Evolutionary conservation across 2,113 vertebrate species (phyloP).

Genomic region (Neofelis nebulosa): DNA sequence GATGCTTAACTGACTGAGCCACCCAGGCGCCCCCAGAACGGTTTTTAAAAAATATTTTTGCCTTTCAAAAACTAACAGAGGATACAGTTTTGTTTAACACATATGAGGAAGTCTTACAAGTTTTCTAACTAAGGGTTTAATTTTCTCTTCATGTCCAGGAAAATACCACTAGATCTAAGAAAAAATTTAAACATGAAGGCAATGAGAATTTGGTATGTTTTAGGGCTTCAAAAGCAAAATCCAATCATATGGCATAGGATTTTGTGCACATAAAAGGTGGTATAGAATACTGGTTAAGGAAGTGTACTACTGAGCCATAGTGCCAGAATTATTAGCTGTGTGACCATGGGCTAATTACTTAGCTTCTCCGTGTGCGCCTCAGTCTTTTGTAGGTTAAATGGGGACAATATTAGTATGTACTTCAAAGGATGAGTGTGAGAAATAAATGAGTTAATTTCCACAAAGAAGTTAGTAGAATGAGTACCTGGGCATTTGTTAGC

Average conservation of each 20-base stretch:
- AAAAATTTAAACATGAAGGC: neutral
- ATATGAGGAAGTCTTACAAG: neutral
- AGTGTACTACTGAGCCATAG: neutral
- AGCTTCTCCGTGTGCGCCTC: neutral
- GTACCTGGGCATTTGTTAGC: neutral
- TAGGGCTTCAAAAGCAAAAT: neutral
- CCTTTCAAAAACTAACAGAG: slow-evolving; percentile 25
- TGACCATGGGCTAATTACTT: neutral
- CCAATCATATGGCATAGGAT: neutral
- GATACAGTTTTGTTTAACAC: neutral
- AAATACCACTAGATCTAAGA: slow-evolving; percentile 22
- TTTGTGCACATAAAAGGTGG: neutral
- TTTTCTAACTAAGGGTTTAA: slow-evolving; percentile 2
- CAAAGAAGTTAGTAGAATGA: neutral
- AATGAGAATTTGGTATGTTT: neutral
- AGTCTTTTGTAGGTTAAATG: neutral
- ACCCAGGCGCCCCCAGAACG: no score
- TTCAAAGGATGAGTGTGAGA: neutral
- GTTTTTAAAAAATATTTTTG: neutral
- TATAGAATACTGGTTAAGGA: neutral
- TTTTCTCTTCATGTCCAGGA: neutral
- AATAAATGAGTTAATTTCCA: slow-evolving; percentile 25
- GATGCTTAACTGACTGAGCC: no score
- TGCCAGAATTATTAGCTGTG: neutral
- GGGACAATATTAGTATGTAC: neutral